Conservation (phyloP, 2,888 invertebrate species). For the Xylota segnis region DNA sequence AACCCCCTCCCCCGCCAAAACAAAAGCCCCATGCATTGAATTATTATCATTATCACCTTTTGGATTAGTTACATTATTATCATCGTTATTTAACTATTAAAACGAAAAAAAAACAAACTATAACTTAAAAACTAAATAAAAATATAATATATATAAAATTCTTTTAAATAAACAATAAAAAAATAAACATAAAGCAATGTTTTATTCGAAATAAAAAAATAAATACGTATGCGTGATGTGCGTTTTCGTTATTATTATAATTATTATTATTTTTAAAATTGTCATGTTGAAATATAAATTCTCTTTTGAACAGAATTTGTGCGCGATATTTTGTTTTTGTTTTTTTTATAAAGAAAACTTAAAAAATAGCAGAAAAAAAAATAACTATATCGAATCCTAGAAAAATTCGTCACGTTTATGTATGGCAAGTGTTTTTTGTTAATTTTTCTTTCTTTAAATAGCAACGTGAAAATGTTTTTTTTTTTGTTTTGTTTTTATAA, state of each 20-base stretch:
- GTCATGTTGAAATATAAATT: conserved; percentile 56
- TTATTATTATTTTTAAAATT: conserved; percentile 35
- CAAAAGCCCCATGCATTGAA: not conserved
- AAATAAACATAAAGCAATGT: conserved; percentile 25
- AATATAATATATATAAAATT: conserved; percentile 54
- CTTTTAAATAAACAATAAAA: conserved; percentile 29
- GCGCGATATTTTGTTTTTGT: conserved; percentile 44
- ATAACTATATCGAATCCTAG: conserved; percentile 38
- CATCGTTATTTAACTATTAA: conserved; percentile 30
- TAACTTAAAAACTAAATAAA: conserved; percentile 72
- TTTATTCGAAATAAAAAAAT: conserved; percentile 31
- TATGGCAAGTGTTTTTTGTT: conserved; percentile 73
- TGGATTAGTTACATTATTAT: conserved; percentile 42
- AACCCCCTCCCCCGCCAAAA: not conserved
- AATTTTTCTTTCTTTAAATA: conserved; percentile 36
- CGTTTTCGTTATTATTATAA: conserved; percentile 38
- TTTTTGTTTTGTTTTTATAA: conserved; percentile 42
- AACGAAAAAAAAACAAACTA: conserved; percentile 23
- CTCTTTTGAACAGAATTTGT: conserved; percentile 59
- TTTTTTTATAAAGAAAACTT: conserved; percentile 20
- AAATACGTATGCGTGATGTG: conserved; percentile 69
- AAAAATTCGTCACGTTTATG: conserved; percentile 56
- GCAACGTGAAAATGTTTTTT: conserved; percentile 69
- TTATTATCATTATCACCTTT: conserved; percentile 63
- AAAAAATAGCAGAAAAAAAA: conserved; percentile 35